Base-by-base conservation (phyloP, 2,113 vertebrate species). In the Pseudorasbora parva region DNA sequence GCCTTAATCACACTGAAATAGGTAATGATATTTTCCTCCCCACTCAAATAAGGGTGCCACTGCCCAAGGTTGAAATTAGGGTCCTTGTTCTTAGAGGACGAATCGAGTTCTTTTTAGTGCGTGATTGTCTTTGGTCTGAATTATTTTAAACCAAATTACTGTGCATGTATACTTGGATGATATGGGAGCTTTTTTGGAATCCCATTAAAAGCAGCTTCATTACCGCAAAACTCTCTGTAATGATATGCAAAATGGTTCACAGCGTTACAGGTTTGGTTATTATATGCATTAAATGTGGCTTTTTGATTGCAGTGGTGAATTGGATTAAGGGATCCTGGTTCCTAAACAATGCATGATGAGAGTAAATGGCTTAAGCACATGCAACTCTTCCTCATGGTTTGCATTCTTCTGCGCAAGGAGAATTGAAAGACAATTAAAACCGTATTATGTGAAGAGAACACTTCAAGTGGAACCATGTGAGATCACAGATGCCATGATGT, bases 301-400 rank as follows among this genome's bases (percentile, higher is more conserved):
- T 90, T 93, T 91, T 94, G 92, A 94, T 94, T 94, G 92, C 88
- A 2, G 49, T 64, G 89, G 84, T 85, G 88, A 93, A 94, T 92
- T 91, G 92, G 93, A 94, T 94, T 93, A 94, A 93, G 91, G 88
- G 91, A 91, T 94, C 86, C 33, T 56, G 14, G 85, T 87, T 91
- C 75, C 84, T 88, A 86, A 91, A 91, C 88, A 88, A 73, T 76
- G 84, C 84, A 71, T 25, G 15, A 71, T 25, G 19, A 86, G 87
- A 91, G 87, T 87, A 91, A 91, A 89, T 80, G 89, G 88, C 87
- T 91, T 93, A 90, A 77, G 85, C 69, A 68, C 47, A 82, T 75
- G 87, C 82, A 83, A 79, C 82, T 85, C 84, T 43, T 78, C 62
- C 60, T 56, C 64, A 87, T 87, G 87, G 85, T 89, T 80, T 91